Conservation (phyloP, 2,888 invertebrate genomes). For the Sialis lutaria region DNA sequence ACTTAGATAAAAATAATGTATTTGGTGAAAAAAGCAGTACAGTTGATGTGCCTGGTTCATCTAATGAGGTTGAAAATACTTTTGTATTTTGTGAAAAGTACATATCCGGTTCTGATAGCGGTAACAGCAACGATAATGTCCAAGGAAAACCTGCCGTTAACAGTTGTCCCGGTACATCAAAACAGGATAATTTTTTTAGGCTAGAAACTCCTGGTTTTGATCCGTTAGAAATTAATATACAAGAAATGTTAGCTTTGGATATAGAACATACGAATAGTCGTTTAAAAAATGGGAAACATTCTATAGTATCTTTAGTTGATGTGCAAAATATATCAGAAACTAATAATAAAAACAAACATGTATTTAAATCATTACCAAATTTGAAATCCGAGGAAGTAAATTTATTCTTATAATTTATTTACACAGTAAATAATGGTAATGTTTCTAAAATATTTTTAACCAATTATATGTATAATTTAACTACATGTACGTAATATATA, state of each 20-base stretch:
- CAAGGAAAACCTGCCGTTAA: neutral
- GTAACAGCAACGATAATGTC: neutral
- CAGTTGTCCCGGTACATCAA: neutral
- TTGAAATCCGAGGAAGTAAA: slow-evolving; percentile 50
- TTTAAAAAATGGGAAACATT: slow-evolving; percentile 7
- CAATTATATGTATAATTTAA: too few species aligned
- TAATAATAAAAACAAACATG: slow-evolving; percentile 18
- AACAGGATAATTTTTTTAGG: slow-evolving; percentile 5
- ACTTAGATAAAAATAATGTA: slow-evolving; percentile 6
- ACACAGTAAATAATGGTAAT: neutral
- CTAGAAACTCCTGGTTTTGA: slow-evolving; percentile 22
- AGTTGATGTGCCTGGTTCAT: neutral
- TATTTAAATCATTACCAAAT: slow-evolving; percentile 50
- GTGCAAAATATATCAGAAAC: slow-evolving; percentile 4
- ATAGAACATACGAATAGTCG: slow-evolving; percentile 21
- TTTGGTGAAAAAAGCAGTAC: slow-evolving; percentile 8
- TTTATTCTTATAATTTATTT: slow-evolving; percentile 29
- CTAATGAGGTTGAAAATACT: neutral
- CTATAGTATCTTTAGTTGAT: slow-evolving; percentile 7
- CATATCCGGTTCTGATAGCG: neutral
- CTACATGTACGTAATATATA: too few species aligned
- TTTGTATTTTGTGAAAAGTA: neutral
- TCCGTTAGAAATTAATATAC: slow-evolving; percentile 26
- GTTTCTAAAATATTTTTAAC: too few species aligned
- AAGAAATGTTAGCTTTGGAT: slow-evolving; percentile 31